Conservation (phyloP, 2,888 invertebrate genomes). For the Trichacis sp. region DNA sequence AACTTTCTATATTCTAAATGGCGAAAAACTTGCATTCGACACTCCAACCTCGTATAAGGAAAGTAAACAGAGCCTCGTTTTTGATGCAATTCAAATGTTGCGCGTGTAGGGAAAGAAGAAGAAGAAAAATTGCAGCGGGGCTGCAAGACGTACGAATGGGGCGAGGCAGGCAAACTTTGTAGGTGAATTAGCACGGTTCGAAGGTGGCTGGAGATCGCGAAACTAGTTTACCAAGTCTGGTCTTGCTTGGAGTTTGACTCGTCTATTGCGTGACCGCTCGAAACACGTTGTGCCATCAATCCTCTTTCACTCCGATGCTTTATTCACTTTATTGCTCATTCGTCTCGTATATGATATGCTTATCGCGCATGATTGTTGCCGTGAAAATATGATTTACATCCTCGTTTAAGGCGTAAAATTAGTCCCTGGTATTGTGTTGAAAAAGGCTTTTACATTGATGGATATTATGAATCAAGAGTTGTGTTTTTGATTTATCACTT, state of each 20-base stretch:
- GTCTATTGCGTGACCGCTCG: conserved; percentile 18
- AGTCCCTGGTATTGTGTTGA: no score
- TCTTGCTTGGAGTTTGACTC: conserved; percentile 37
- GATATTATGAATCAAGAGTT: no score
- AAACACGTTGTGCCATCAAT: conserved; percentile 16
- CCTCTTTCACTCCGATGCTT: conserved; percentile 3
- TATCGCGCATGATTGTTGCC: no score
- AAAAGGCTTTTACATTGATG: no score
- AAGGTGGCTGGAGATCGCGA: conserved; percentile 56
- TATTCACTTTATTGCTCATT: neutral
- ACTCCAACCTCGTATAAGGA: conserved; percentile 28
- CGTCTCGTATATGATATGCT: no score
- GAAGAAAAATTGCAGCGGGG: conserved; percentile 25
- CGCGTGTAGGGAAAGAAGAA: no score
- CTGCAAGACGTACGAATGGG: conserved; percentile 10
- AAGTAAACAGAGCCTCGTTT: conserved; percentile 33
- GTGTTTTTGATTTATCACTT: no score
- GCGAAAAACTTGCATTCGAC: conserved; percentile 29
- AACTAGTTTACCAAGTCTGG: conserved; percentile 55
- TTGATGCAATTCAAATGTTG: conserved; percentile 37
- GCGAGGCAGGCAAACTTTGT: conserved; percentile 44
- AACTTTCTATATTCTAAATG: conserved; percentile 21
- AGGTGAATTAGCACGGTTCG: conserved; percentile 50
- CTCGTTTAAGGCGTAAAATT: no score
- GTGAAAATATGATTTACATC: no score